Percentiles rank a stretch among this genome's conserved stretches.
Evolutionary conservation across 2,888 invertebrate species (phyloP).

Genomic region (Hanleya hanleyi): DNA sequence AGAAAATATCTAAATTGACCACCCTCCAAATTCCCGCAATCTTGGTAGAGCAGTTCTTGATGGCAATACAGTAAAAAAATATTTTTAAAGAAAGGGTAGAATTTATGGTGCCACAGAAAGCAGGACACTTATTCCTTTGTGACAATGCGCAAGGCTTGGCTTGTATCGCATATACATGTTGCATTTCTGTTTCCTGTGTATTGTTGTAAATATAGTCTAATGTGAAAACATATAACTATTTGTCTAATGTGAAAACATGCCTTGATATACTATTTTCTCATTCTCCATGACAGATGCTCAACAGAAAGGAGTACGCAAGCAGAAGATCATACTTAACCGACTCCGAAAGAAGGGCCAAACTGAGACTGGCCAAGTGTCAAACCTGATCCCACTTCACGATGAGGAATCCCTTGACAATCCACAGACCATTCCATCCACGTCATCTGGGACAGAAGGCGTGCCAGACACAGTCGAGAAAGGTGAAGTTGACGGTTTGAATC

Average conservation of each 20-base stretch:
- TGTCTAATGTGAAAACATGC: not conserved
- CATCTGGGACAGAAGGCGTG: not conserved
- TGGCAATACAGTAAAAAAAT: too few species aligned
- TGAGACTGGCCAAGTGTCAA: not conserved
- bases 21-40: too few species aligned
- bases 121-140: too few species aligned
- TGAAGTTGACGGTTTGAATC: too few species aligned
- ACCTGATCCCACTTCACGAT: too few species aligned
- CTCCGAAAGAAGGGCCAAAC: slow-evolving; percentile 56
- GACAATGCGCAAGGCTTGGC: too few species aligned
- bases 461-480: not conserved
- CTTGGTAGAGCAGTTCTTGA: too few species aligned
- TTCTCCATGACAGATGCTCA: slow-evolving; percentile 57
- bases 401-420: not conserved
- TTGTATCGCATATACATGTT: too few species aligned
- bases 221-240: not conserved
- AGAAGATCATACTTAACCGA: slow-evolving; percentile 67
- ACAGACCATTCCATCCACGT: not conserved
- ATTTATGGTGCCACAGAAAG: too few species aligned
- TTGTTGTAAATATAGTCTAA: not conserved
- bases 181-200: not conserved
- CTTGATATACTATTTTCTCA: not conserved
- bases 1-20: too few species aligned
- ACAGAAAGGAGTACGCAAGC: slow-evolving; percentile 61
- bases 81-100: too few species aligned